A percentile compares a stretch with the other conserved stretches of the same genome.
These are phyloP conservation scores for Drosophila mettleri DNA, from an alignment of 2,888 invertebrate species.

Conservation along the genomic window DNA sequence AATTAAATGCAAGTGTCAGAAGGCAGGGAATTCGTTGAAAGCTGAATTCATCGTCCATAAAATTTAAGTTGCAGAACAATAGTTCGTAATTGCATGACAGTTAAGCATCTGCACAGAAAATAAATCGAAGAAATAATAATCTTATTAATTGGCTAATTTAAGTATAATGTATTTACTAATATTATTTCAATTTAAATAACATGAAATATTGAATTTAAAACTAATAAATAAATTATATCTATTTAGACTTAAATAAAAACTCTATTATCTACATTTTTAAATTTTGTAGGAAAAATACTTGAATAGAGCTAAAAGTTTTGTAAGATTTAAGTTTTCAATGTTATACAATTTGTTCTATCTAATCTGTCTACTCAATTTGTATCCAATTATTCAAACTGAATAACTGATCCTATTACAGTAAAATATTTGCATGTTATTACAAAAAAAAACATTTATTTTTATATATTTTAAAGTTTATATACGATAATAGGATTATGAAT, in stretches of 20 bases:
- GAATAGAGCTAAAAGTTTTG: too few species aligned
- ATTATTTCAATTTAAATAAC: background rate
- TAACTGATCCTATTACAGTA: background rate
- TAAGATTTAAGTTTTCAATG: too few species aligned
- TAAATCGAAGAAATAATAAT: background rate
- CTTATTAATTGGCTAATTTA: background rate
- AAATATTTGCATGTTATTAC: background rate
- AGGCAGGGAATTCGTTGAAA: conserved; percentile 3
- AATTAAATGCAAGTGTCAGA: conserved; percentile 35
- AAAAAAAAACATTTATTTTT: background rate
- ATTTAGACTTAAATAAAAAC: too few species aligned
- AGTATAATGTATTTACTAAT: background rate
- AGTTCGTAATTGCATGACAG: background rate
- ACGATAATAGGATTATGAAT: background rate
- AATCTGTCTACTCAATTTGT: too few species aligned
- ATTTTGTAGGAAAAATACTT: too few species aligned
- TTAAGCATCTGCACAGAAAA: background rate
- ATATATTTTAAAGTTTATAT: background rate
- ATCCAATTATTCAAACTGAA: too few species aligned
- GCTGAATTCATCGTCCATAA: conserved; percentile 26
- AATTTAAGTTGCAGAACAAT: background rate
- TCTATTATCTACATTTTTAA: too few species aligned
- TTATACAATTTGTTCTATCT: too few species aligned
- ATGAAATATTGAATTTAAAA: too few species aligned
- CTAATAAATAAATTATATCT: too few species aligned